Evolutionary conservation across 1,140 invertebrate genomes (phyloP).

Genomic region (Saccostrea echinata): DNA sequence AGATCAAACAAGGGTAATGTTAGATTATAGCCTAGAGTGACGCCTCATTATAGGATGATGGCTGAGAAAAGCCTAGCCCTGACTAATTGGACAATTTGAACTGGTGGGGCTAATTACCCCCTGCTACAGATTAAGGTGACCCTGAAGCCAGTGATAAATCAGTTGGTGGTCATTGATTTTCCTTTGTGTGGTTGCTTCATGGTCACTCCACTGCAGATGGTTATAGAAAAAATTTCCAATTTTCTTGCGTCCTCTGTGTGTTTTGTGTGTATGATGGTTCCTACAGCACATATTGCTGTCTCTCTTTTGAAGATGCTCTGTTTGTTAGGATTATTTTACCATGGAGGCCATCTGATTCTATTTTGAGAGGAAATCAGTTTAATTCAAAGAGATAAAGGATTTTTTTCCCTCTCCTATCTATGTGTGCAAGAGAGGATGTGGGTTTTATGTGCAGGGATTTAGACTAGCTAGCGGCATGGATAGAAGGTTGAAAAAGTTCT

Average conservation of each 20-base stretch:
- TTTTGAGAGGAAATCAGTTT: conserved; percentile 34
- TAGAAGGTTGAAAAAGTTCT: conserved; percentile 20
- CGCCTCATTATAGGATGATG: conserved; percentile 7
- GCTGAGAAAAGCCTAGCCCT: conserved; percentile 6
- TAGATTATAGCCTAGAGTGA: not conserved
- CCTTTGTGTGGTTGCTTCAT: not conserved
- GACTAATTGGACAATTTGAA: conserved; percentile 31
- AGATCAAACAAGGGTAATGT: not conserved
- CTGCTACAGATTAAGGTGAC: not conserved
- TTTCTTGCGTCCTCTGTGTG: not conserved
- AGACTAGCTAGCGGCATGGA: not conserved
- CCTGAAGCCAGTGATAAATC: conserved; percentile 32
- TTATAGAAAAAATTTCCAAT: not conserved
- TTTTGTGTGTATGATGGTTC: not conserved
- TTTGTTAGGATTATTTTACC: not conserved
- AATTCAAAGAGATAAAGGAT: conserved; percentile 35
- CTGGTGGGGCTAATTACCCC: conserved; percentile 29
- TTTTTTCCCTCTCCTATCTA: not conserved
- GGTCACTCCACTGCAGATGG: conserved; percentile 21
- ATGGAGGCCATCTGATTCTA: not conserved
- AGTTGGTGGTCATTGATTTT: conserved; percentile 22
- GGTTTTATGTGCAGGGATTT: not conserved
- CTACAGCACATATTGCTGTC: not conserved
- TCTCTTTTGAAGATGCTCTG: not conserved
- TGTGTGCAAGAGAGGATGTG: conserved; percentile 13